Evolutionary conservation across 2,113 vertebrate genomes (phyloP).

Genomic region (Mirounga angustirostris): DNA sequence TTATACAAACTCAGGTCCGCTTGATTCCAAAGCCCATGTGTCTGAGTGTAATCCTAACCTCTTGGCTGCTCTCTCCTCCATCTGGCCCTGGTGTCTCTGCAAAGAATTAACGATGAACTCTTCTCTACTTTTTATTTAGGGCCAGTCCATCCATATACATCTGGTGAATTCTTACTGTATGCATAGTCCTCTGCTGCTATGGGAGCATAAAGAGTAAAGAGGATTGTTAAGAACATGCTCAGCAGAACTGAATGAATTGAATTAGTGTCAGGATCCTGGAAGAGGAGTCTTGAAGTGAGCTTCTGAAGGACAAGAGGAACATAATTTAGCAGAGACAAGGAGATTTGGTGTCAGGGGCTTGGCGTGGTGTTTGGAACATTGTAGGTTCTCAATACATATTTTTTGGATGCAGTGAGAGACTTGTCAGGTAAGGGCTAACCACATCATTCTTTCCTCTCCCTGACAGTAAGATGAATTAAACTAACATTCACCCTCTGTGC

Average conservation of each 20-base stretch:
- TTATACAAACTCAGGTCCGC: background rate
- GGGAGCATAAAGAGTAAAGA: background rate
- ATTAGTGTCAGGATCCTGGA: background rate
- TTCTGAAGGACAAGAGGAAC: conserved; percentile 23
- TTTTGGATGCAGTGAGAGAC: background rate
- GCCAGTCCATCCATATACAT: background rate
- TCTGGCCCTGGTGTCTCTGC: background rate
- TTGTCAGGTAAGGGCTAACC: background rate
- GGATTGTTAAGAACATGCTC: background rate
- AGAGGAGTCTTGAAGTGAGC: conserved; percentile 34
- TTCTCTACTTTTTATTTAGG: background rate
- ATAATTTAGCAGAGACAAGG: background rate
- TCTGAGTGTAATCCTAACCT: background rate
- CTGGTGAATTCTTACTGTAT: conserved; percentile 33
- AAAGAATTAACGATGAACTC: background rate
- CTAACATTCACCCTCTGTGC: background rate
- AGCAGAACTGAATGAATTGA: background rate
- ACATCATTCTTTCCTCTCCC: background rate
- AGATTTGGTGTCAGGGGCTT: background rate
- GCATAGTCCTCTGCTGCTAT: background rate
- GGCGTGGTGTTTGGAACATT: background rate
- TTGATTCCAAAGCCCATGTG: background rate
- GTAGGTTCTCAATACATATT: background rate
- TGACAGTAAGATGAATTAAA: background rate
- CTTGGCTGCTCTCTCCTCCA: background rate